Evolutionary conservation across 2,113 vertebrate genomes (phyloP).

Genomic region (Siniperca chuatsi): DNA sequence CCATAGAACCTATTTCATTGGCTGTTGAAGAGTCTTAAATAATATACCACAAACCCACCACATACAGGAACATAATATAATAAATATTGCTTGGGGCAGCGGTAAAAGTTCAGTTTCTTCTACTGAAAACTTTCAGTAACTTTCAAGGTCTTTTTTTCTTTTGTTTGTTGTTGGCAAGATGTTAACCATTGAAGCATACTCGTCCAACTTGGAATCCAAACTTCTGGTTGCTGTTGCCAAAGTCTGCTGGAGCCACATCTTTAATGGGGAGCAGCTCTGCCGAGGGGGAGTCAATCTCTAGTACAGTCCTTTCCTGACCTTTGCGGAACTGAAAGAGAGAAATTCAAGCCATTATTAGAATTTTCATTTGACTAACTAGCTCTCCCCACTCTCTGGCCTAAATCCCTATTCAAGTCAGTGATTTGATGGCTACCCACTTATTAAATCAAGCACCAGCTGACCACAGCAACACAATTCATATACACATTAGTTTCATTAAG

Average conservation of each 20-base stretch:
- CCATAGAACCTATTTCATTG: constrained; percentile 45
- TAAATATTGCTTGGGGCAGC: constrained; percentile 80
- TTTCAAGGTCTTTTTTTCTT: constrained; percentile 50
- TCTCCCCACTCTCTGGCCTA: not conserved
- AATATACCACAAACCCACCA: constrained; percentile 73
- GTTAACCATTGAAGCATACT: constrained; percentile 91
- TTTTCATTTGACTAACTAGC: constrained; percentile 22
- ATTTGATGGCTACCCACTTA: constrained; percentile 23
- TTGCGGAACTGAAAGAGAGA: constrained; percentile 84
- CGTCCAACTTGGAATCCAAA: constrained; percentile 94
- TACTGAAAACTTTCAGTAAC: constrained; percentile 46
- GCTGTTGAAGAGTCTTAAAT: constrained; percentile 73
- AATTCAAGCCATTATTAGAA: constrained; percentile 41
- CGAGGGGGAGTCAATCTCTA: constrained; percentile 86
- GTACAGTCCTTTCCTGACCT: constrained; percentile 87
- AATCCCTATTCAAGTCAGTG: constrained; percentile 16
- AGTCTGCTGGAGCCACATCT: constrained; percentile 89
- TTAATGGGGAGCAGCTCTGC: constrained; percentile 89
- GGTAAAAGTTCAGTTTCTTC: constrained; percentile 62
- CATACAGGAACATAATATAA: constrained; percentile 73
- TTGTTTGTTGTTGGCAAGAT: constrained; percentile 18
- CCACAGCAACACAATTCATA: constrained; percentile 32
- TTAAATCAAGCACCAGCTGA: constrained; percentile 32
- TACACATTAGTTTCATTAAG: constrained; percentile 41
- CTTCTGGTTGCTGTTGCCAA: constrained; percentile 91